phyloP scores from a whole-genome alignment of 2,888 invertebrate species.

The Malthinus flaveolus region DNA sequence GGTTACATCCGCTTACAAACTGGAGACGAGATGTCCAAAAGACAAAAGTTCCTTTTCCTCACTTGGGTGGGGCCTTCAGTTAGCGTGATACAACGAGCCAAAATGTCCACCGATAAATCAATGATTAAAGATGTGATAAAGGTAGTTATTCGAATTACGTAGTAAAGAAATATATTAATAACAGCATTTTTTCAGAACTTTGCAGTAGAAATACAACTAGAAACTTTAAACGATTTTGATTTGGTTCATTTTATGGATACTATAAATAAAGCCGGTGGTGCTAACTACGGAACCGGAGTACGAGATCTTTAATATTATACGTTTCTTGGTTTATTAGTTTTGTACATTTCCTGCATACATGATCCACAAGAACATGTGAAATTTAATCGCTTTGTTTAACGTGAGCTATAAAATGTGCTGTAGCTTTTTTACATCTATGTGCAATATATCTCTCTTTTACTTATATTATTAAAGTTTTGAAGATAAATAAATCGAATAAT shows the following conservation, averaged over 20 bases:
- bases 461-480: constrained; percentile 2
- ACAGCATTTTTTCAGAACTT: constrained; percentile 66
- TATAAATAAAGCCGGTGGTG: constrained; percentile 74
- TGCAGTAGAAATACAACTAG: constrained; percentile 74
- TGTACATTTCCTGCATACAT: constrained; percentile 14
- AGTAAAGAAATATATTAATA: constrained; percentile 25
- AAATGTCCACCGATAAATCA: constrained; percentile 81
- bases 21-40: constrained; percentile 82
- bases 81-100: constrained; percentile 76
- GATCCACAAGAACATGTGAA: not conserved
- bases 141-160: constrained; percentile 58
- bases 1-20: constrained; percentile 76
- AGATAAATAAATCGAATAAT: not conserved
- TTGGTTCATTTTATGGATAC: constrained; percentile 71
- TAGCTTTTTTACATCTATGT: constrained; percentile 5
- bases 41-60: constrained; percentile 77
- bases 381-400: constrained; percentile 1
- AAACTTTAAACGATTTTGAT: constrained; percentile 69
- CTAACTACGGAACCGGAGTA: constrained; percentile 78
- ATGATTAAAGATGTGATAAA: constrained; percentile 75
- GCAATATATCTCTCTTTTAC: not conserved
- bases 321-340: constrained; percentile 5
- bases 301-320: constrained; percentile 62
- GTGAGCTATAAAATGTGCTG: constrained; percentile 1
- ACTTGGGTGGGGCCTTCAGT: constrained; percentile 79